A percentile compares a stretch with the other conserved stretches of the same genome.
Evolutionary conservation across 2,888 invertebrate species (phyloP).

Genomic region (Hipparchia sbordonii): DNA sequence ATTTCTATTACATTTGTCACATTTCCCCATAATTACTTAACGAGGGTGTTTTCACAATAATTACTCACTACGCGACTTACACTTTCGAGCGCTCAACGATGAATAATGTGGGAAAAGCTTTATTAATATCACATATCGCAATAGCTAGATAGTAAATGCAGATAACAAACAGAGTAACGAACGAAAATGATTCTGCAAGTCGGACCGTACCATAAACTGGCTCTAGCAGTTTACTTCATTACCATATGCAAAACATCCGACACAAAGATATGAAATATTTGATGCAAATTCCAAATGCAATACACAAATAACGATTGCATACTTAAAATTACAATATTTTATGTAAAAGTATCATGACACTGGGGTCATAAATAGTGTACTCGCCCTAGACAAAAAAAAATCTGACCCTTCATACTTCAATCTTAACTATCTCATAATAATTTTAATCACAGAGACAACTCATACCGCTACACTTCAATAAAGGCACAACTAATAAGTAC

Average conservation of each 20-base stretch:
- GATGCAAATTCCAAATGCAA: conserved; percentile 28
- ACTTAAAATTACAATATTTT: background rate
- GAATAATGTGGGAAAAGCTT: background rate
- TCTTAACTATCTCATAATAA: too few species aligned
- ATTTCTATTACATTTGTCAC: too few species aligned
- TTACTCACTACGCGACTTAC: too few species aligned
- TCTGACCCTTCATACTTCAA: background rate
- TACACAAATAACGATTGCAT: conserved; percentile 12
- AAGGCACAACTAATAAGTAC: too few species aligned
- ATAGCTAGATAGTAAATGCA: conserved; percentile 2
- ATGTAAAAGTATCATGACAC: background rate
- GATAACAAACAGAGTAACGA: conserved; percentile 5
- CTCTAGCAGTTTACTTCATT: conserved; percentile 25
- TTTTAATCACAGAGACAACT: too few species aligned
- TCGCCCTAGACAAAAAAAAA: background rate
- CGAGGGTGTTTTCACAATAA: too few species aligned
- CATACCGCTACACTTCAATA: too few species aligned
- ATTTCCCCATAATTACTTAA: too few species aligned
- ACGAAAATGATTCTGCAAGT: conserved; percentile 34
- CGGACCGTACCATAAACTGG: conserved; percentile 31
- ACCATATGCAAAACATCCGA: conserved; percentile 35
- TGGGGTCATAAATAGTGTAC: background rate
- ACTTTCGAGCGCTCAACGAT: too few species aligned
- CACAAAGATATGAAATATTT: conserved; percentile 31
- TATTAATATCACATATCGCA: background rate